Percentiles rank a stretch among this genome's conserved stretches.
Conservation (phyloP, 1,140 invertebrate species). For the Drosophila arizonae region DNA sequence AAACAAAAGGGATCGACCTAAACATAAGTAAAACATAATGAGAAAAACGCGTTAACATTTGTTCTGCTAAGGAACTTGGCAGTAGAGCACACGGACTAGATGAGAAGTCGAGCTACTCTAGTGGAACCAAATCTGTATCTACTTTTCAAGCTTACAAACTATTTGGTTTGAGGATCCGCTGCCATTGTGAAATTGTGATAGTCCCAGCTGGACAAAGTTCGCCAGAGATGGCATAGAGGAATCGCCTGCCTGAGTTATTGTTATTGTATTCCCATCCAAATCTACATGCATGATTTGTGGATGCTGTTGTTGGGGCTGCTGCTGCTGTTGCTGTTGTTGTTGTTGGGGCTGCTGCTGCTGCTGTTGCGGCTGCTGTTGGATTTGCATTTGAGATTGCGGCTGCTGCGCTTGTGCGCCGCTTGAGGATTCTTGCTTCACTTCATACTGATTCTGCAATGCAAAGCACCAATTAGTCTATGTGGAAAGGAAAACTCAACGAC, state of each 20-base stretch:
- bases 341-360: conserved; percentile 21
- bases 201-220: conserved; percentile 74
- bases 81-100: conserved; percentile 50
- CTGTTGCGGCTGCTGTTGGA: conserved; percentile 42
- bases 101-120: conserved; percentile 22
- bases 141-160: conserved; percentile 64
- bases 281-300: conserved; percentile 77
- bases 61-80: conserved; percentile 32
- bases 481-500: background rate
- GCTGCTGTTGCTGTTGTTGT: conserved; percentile 36
- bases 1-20: background rate
- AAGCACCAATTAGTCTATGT: conserved; percentile 1
- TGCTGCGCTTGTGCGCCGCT: conserved; percentile 23
- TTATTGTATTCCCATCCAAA: conserved; percentile 72
- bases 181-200: conserved; percentile 67
- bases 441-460: conserved; percentile 23
- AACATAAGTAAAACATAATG: background rate
- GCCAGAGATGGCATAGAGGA: conserved; percentile 65
- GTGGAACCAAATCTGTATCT: conserved; percentile 18
- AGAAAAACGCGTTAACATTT: background rate
- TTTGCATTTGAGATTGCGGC: conserved; percentile 37
- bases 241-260: conserved; percentile 74
- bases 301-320: conserved; percentile 49
- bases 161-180: conserved; percentile 46
- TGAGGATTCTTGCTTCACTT: conserved; percentile 36